phyloP scores from a whole-genome alignment of 1,140 invertebrate species.

The Campodea augens region DNA sequence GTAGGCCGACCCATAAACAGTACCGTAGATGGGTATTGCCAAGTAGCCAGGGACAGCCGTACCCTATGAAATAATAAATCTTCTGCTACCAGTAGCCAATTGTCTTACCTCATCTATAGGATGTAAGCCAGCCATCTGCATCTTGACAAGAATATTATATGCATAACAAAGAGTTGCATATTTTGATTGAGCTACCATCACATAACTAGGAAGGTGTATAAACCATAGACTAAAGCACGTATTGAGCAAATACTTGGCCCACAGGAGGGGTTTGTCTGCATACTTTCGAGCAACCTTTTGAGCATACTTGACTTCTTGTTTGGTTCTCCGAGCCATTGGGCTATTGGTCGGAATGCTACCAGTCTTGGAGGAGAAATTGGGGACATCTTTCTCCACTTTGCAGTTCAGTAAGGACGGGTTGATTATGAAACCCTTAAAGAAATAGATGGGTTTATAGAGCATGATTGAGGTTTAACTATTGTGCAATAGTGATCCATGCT shows the following conservation, averaged over 20 bases:
- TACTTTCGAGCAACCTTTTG: constrained; percentile 68
- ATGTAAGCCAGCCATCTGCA: constrained; percentile 55
- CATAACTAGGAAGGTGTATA: constrained; percentile 69
- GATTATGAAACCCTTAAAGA: constrained; percentile 28
- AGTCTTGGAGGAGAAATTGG: constrained; percentile 24
- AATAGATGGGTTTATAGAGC: too few species aligned
- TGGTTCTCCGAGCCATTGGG: constrained; percentile 77
- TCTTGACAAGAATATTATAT: constrained; percentile 66
- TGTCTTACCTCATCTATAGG: constrained; percentile 68
- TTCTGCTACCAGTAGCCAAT: too few species aligned
- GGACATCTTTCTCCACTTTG: constrained; percentile 18
- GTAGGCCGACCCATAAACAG: too few species aligned
- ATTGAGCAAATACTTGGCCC: constrained; percentile 76
- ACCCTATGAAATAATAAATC: too few species aligned
- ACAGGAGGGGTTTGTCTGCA: constrained; percentile 48
- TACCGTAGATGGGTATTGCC: too few species aligned
- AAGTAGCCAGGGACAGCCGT: too few species aligned
- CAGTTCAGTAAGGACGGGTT: constrained; percentile 34
- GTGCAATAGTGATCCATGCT: too few species aligned
- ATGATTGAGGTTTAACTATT: too few species aligned
- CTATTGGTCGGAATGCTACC: constrained; percentile 45
- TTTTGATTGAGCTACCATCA: constrained; percentile 34
- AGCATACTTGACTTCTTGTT: constrained; percentile 82
- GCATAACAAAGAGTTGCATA: constrained; percentile 59
- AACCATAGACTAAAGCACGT: constrained; percentile 89